Evolutionary conservation across 2,797 vertebrate species (phyloP).

Genomic region (Sebastes melanostomus): DNA sequence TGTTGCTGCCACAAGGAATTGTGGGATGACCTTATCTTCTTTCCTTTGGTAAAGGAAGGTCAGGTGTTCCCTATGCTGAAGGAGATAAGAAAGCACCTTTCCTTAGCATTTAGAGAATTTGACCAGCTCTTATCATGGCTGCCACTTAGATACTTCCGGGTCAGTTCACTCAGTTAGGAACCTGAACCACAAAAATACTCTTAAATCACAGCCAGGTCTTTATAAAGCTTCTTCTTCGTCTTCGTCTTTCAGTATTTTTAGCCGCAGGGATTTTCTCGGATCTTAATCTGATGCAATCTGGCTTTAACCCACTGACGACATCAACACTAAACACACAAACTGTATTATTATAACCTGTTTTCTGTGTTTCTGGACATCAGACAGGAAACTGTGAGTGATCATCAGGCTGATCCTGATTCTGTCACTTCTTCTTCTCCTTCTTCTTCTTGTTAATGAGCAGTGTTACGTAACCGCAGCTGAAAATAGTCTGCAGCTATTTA

Average conservation of each 20-base stretch:
- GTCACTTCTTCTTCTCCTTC: not conserved
- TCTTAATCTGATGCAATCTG: conserved; percentile 33
- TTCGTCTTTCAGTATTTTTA: conserved; percentile 42
- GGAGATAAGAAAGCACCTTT: too few relatives aligned
- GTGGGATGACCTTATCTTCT: too few relatives aligned
- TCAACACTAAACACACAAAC: not conserved
- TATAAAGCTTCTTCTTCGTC: not conserved
- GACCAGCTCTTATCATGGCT: too few relatives aligned
- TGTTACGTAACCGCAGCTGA: not conserved
- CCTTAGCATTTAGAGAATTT: fast-evolving
- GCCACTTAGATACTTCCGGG: too few relatives aligned
- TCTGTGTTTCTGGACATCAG: not conserved
- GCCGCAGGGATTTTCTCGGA: conserved; percentile 42
- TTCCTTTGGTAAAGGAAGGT: too few relatives aligned
- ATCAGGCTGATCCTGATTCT: not conserved
- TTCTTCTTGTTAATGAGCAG: not conserved
- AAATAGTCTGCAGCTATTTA: not conserved
- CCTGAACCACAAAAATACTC: fast-evolving
- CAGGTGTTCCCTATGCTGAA: too few relatives aligned
- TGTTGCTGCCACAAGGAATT: too few relatives aligned
- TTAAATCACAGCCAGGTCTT: too few relatives aligned
- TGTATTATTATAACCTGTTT: not conserved
- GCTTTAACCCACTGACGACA: conserved; percentile 17
- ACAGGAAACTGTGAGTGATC: not conserved
- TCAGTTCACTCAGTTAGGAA: too few relatives aligned